Evolutionary conservation across 2,888 invertebrate genomes (phyloP), one percentile per base, ranked within the genome.

Genomic region (Rhagonycha lutea): DNA sequence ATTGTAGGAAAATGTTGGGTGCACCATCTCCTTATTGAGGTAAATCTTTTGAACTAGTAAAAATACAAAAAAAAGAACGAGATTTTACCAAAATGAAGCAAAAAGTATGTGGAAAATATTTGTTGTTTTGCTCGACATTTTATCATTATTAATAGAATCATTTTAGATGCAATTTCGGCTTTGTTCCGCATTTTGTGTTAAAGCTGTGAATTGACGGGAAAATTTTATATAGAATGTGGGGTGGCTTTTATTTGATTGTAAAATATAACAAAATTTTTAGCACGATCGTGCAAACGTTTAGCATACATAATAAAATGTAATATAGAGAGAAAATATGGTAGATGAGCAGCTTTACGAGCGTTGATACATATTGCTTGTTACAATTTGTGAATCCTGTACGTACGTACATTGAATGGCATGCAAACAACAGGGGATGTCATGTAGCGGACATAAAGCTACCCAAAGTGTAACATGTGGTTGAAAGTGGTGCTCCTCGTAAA

Each of bases 391-490:
- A 70, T 28, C 29, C 29, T 28, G 69, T 68, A 75, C 69, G 73
- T 73, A 75, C 75, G 75, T 78, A 75, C 73, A 71, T 75, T 70
- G 61, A 75, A 63, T 71, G 78, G 79, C 79, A 80, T 78, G 79
- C 80, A 79, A 77, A 81, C 81, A 82, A 79, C 79, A 80, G 84
- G 84, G 84, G 83, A 84, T 86, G 86, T 86, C 87, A 88, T 87
- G 88, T 87, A 87, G 83, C 85, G 84, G 84, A 84, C 86, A 88
- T 87, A 88, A 88, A 88, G 86, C 85, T 85, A 86, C 85, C 86
- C 86, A 84, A 87, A 86, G 84, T 87, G 88, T 88, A 88, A 88
- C 88, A 88, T 88, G 87, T 88, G 88, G 86, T 87, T 86, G 86
- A 83, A 88, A 88, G 86, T 88, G 86, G 88, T 86, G 86, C 86